Evolutionary conservation across 1,140 invertebrate species (phyloP), one percentile per base, ranked within the genome.

Genomic region (Neodiprion pinetum): DNA sequence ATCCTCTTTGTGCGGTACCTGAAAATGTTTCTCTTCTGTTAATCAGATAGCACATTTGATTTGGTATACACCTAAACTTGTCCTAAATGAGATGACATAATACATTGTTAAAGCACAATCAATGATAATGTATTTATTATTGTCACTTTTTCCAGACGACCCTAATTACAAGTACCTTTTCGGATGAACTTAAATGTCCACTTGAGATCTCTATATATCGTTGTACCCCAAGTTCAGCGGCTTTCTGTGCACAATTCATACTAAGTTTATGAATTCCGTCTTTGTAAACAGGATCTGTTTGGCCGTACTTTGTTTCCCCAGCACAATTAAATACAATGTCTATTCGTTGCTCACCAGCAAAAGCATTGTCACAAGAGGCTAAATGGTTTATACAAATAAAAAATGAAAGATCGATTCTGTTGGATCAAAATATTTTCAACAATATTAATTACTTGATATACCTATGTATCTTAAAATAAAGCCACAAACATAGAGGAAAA

Each of bases 251-350:
- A 89, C 96, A 96, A 83, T 96, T 96, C 11, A 93, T 80, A 83
- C 94, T 95, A 2, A 98, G 89, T 80, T 95, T 96, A 21, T 93
- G 90, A 79, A 97, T 96, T 8, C 96, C 96, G 87, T 98, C 96
- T 82, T 94, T 93, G 85, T 97, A 97, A 9, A 97, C 94, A 1
- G 94, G 92, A 86, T 97, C 96, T 50, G 93, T 94, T 89, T 97
- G 95, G 21, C 95, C 94, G 77, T 92, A 92, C 87, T 96, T 95
- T 1, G 96, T 97, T 88, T 98, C 96, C 9, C 95, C 95, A 11
- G 96, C 96, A 83, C 96, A 95, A 88, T 98, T 97, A 70, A 97
- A 92, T 40, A 96, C 94, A 88, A 93, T 93, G 83, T 95, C 93
- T 91, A 95, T 96, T 10, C 87, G 82, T 1, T 82, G 80, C 50